Conservation (phyloP, 2,113 vertebrate species). For the Scopus umbretta region DNA sequence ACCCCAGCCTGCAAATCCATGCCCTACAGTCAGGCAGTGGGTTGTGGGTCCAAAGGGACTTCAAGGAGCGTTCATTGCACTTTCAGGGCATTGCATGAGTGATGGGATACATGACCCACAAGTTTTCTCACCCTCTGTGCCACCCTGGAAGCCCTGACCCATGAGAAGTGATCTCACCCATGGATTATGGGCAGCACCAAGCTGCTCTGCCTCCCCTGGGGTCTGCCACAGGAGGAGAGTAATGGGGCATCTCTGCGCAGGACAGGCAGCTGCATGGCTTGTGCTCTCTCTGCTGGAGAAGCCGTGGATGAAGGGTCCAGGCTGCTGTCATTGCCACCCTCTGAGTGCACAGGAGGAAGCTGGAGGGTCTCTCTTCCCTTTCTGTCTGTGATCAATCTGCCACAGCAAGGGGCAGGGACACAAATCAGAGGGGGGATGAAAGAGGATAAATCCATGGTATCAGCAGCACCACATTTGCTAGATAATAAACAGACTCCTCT, state of each 20-base stretch:
- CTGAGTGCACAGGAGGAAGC: neutral
- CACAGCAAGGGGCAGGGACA: slow-evolving; percentile 52
- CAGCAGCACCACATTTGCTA: slow-evolving; percentile 67
- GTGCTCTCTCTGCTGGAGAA: neutral
- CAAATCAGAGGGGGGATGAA: slow-evolving; percentile 73
- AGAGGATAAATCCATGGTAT: slow-evolving; percentile 74
- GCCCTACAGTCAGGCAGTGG: neutral
- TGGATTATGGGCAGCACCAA: neutral
- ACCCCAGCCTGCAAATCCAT: neutral
- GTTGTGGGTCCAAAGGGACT: neutral
- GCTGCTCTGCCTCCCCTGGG: neutral
- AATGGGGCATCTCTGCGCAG: neutral
- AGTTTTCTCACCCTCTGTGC: neutral
- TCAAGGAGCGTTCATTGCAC: neutral
- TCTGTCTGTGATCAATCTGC: slow-evolving; percentile 60
- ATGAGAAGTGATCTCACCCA: neutral
- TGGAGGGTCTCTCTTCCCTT: neutral
- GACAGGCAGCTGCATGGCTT: neutral
- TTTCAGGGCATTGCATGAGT: neutral
- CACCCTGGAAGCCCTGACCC: neutral
- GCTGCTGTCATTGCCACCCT: neutral
- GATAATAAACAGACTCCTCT: slow-evolving; percentile 74
- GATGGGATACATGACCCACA: neutral
- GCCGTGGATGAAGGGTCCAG: neutral
- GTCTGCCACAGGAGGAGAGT: neutral